phyloP scores from a whole-genome alignment of 2,113 vertebrate species.

The Turdus rufiventris region DNA sequence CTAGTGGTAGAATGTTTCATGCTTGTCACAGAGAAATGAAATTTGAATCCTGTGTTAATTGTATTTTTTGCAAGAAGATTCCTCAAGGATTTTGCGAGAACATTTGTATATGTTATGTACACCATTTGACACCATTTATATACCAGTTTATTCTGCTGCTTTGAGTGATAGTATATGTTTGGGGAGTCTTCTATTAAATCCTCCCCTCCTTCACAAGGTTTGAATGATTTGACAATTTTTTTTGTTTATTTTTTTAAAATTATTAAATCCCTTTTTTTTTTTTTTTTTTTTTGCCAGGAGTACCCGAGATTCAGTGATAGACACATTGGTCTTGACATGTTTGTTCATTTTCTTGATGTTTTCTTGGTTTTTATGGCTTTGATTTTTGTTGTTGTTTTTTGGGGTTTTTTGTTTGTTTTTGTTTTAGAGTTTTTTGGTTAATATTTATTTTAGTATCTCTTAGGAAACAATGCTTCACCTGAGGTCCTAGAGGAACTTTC shows the following conservation, averaged over 20 bases:
- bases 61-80: not conserved
- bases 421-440: not conserved
- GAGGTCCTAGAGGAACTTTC: not conserved
- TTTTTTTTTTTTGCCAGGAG: not conserved
- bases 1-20: not conserved
- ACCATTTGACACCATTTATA: not conserved
- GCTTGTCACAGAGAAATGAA: not conserved
- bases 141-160: not conserved
- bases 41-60: not conserved
- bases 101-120: not conserved
- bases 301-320: not conserved
- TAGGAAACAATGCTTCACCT: not conserved
- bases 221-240: not conserved
- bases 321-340: not conserved
- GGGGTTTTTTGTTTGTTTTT: not conserved
- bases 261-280: not conserved
- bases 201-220: fast-evolving
- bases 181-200: not conserved
- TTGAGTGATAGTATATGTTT: not conserved
- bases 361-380: not conserved
- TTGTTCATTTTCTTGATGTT: not conserved
- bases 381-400: not conserved
- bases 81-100: not conserved
- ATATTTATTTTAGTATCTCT: not conserved
- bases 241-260: not conserved